Evolutionary conservation across 2,113 vertebrate genomes (phyloP), one percentile per base, ranked within the genome.

Genomic region (Lycaon pictus): DNA sequence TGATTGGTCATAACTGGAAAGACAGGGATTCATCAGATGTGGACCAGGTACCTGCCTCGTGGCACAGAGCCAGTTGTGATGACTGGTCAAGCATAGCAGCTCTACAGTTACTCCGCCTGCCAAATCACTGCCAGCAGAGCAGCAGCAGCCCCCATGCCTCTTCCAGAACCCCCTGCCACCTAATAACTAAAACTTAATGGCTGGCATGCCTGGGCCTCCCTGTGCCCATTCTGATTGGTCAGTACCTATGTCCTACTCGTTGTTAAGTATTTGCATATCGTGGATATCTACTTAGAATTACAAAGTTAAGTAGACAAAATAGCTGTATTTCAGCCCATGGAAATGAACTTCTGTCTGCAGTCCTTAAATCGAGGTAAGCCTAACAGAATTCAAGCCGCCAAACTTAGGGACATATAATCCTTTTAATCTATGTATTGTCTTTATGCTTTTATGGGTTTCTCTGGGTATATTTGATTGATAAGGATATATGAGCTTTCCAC

Each of bases 291-390:
- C 23, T 90, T 84, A 27, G 65, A 85, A 88, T 71, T 82, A 87
- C 10, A 92, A 76, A 93, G 71, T 93, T 32, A 86, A 86, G 29
- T 69, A 69, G 10, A 94, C 82, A 77, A 22, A 90, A n/a, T 67
- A 76, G 13, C 58, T 94, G 19, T 55, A 48, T 62, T 51, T 88
- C 58, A 56, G 48, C 11, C 29, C 35, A 23, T 62, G 35, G 77
- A 85, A 84, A 58, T 96, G 23, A 95, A 63, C 3, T 93, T 97
- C 43, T 20, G 4, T 72, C 23, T 82, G 13, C 29, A 19, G 56
- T 1, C 23, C 65, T 94, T 85, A 72, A 96, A 32, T 60, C 43
- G 84, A 80, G 43, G 63, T 82, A 90, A 93, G 11, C 48, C 27
- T 69, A 81, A 72, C 3, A 37, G 19, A 48, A 85, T 86, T 77